Conservation (phyloP, 1,140 invertebrate species). For the Vanessa atalanta region DNA sequence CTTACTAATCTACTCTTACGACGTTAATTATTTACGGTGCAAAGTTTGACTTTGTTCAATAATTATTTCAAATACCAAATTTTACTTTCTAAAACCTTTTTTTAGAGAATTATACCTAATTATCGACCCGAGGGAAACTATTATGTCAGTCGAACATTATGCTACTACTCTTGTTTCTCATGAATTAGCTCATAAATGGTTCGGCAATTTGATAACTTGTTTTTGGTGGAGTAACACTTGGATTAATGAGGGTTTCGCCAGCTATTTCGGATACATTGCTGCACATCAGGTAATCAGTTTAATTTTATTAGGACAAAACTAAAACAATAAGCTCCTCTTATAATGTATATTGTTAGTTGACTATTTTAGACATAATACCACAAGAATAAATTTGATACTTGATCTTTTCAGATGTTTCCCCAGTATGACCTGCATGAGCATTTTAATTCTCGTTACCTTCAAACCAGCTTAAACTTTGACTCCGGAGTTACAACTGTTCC, state of each 20-base stretch:
- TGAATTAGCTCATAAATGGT: conserved; percentile 86
- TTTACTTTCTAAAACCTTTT: neutral
- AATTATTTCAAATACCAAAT: too few species aligned
- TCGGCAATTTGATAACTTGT: conserved; percentile 85
- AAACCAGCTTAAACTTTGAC: conserved; percentile 85
- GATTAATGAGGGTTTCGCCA: conserved; percentile 87
- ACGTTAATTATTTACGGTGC: too few species aligned
- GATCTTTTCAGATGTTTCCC: conserved; percentile 72
- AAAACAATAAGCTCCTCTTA: neutral
- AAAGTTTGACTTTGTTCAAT: too few species aligned
- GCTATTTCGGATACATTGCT: conserved; percentile 85
- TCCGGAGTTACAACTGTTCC: conserved; percentile 84
- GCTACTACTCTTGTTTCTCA: conserved; percentile 83
- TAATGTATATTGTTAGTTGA: too few species aligned
- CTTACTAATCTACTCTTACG: too few species aligned
- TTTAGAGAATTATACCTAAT: conserved; percentile 83
- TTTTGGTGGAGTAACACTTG: conserved; percentile 86
- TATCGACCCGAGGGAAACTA: conserved; percentile 76
- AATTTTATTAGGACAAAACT: neutral
- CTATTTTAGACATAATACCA: neutral
- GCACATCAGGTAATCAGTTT: conserved; percentile 62
- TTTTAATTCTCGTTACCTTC: conserved; percentile 84
- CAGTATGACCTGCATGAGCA: conserved; percentile 79
- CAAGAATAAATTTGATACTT: neutral
- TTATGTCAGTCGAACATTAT: conserved; percentile 77